These are phyloP conservation scores for Odontamblyopus lacepedii DNA, from an alignment of 2,797 vertebrate genomes.

Conservation along the genomic window DNA sequence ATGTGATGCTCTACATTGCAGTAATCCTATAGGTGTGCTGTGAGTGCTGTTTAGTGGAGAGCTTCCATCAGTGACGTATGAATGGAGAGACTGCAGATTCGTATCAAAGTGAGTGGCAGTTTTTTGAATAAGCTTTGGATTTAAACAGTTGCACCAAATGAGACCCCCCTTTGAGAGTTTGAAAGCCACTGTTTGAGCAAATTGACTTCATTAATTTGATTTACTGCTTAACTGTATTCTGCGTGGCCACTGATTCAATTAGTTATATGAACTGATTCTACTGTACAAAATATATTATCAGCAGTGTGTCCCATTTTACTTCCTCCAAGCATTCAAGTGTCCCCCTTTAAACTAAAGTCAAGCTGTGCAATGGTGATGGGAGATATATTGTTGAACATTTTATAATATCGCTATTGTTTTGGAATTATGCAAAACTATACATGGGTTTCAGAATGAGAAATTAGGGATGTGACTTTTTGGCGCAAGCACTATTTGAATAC, in stretches of 20 bases:
- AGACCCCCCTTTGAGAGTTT: background rate
- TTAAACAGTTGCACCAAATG: background rate
- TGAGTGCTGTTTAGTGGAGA: constrained; percentile 42
- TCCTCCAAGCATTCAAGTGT: background rate
- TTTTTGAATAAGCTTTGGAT: background rate
- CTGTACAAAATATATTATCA: background rate
- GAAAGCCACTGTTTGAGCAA: background rate
- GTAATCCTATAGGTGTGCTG: constrained; percentile 41
- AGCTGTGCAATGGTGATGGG: background rate
- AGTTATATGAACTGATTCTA: background rate
- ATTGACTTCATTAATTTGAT: background rate
- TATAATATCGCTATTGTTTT: background rate
- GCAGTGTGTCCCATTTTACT: background rate
- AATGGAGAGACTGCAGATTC: constrained; percentile 22
- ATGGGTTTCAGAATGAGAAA: too few species aligned
- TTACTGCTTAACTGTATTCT: background rate
- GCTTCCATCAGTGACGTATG: constrained; percentile 35
- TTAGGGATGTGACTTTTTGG: too few species aligned
- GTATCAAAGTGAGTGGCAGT: constrained; percentile 14
- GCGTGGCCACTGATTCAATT: background rate
- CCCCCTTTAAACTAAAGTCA: background rate
- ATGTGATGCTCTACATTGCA: constrained; percentile 35
- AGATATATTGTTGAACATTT: background rate
- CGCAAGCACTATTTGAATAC: too few species aligned
- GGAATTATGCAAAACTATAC: too few species aligned